These are phyloP conservation scores for Geotrypetes seraphini DNA, from an alignment of 2,797 vertebrate genomes.

Conservation along the genomic window DNA sequence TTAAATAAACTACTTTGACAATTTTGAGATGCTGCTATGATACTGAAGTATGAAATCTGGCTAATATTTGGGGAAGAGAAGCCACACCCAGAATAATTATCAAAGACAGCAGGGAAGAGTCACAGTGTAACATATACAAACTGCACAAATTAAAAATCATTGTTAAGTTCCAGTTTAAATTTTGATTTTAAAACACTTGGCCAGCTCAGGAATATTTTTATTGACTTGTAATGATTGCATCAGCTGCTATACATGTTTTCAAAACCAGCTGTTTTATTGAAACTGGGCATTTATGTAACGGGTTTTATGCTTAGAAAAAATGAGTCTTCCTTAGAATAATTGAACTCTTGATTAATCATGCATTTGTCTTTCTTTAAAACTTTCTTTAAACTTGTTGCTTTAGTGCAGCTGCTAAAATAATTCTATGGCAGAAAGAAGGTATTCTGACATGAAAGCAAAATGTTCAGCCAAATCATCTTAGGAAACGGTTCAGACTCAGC, in stretches of 20 bases:
- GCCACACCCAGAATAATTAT: too few relatives aligned
- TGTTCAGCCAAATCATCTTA: conserved; percentile 8
- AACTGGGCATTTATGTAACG: conserved; percentile 2
- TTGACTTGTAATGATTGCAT: conserved; percentile 17
- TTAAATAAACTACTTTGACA: too few relatives aligned
- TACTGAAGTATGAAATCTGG: too few relatives aligned
- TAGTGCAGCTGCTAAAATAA: conserved; percentile 1
- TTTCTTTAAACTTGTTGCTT: conserved; percentile 3
- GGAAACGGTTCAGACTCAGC: conserved; percentile 15
- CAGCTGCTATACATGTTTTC: conserved; percentile 19
- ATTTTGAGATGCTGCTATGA: too few relatives aligned
- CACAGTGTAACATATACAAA: too few relatives aligned
- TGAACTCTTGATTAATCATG: conserved; percentile 13
- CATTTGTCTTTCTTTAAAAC: conserved; percentile 8
- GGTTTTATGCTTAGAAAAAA: neutral
- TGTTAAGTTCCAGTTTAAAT: conserved; percentile 18
- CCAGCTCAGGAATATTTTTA: conserved; percentile 20
- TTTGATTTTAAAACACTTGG: conserved; percentile 19
- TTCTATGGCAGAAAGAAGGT: conserved; percentile 15
- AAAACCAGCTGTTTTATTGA: conserved; percentile 17
- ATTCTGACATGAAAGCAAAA: conserved; percentile 1
- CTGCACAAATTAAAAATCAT: too few relatives aligned
- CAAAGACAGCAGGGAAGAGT: too few relatives aligned
- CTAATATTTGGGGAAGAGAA: too few relatives aligned
- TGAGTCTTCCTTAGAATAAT: conserved; percentile 20